Evolutionary conservation across 2,113 vertebrate genomes (phyloP).

Genomic region (Entelurus aequoreus): DNA sequence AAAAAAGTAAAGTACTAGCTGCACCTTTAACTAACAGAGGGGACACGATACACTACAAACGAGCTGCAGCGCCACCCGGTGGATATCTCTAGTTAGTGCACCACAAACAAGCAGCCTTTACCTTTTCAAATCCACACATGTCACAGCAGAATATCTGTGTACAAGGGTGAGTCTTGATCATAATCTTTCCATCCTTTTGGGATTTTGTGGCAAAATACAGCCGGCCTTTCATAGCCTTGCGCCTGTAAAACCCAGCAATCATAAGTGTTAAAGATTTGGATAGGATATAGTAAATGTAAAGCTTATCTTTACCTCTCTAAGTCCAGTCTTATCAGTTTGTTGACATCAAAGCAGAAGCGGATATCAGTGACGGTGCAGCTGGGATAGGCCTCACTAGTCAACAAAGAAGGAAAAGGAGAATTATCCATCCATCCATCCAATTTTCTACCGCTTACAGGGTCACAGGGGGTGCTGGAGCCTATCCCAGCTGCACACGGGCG

Average conservation of each 20-base stretch:
- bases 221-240: conserved; percentile 92
- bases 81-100: conserved; percentile 43
- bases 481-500: too few species aligned
- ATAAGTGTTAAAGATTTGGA: conserved; percentile 3
- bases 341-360: conserved; percentile 89
- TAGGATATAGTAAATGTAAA: background rate
- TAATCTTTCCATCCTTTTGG: conserved; percentile 86
- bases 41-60: conserved; percentile 26
- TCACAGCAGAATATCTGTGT: conserved; percentile 88
- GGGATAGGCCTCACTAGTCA: conserved; percentile 88
- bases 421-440: too few species aligned
- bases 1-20: conserved; percentile 15
- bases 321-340: conserved; percentile 87
- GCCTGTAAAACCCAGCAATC: conserved; percentile 65
- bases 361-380: conserved; percentile 89
- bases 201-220: conserved; percentile 89
- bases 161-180: conserved; percentile 89
- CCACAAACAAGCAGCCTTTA: conserved; percentile 36
- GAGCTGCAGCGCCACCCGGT: conserved; percentile 68
- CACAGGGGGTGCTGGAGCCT: too few species aligned
- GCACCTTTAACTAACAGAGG: conserved; percentile 10
- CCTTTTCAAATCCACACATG: conserved; percentile 89
- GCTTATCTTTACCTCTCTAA: conserved; percentile 77
- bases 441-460: too few species aligned
- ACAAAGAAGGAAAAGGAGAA: conserved; percentile 17